Percentiles rank a stretch among this genome's conserved stretches.
Evolutionary conservation across 1,140 invertebrate genomes (phyloP).

Genomic region (Lepidurus packardi): DNA sequence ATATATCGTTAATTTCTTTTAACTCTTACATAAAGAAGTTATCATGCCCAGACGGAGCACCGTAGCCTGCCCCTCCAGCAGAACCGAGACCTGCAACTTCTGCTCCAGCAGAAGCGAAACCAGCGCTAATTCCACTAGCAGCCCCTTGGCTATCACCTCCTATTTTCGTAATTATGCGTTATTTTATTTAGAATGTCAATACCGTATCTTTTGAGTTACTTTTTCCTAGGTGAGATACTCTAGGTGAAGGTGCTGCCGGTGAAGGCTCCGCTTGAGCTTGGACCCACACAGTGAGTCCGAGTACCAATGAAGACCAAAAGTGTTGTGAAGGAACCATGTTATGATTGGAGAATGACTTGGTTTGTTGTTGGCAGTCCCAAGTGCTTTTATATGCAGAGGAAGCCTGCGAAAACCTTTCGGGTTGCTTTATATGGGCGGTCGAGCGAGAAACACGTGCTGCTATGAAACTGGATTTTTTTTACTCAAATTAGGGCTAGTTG

Average conservation of each 20-base stretch:
- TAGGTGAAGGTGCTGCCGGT: not conserved
- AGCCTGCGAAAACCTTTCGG: not conserved
- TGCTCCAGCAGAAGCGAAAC: not conserved
- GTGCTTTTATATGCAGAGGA: not conserved
- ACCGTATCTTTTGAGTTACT: not conserved
- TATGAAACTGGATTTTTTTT: not conserved
- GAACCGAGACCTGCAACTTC: not conserved
- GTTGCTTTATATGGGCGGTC: constrained; percentile 14
- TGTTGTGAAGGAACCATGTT: not conserved
- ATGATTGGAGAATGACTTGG: not conserved
- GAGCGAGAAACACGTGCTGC: not conserved
- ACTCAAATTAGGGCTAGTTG: not conserved
- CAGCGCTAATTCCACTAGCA: not conserved
- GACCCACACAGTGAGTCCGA: not conserved
- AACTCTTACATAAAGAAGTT: constrained; percentile 7
- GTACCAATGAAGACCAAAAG: not conserved
- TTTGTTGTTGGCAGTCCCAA: not conserved
- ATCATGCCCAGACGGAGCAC: not conserved
- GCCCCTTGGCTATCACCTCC: not conserved
- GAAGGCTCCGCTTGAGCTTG: not conserved
- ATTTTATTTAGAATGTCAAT: not conserved
- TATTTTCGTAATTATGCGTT: not conserved
- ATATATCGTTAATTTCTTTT: not conserved
- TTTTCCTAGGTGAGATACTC: not conserved
- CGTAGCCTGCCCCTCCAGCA: constrained; percentile 2